phyloP scores from a whole-genome alignment of 2,113 vertebrate genomes.

The Haliaeetus leucogaster region DNA sequence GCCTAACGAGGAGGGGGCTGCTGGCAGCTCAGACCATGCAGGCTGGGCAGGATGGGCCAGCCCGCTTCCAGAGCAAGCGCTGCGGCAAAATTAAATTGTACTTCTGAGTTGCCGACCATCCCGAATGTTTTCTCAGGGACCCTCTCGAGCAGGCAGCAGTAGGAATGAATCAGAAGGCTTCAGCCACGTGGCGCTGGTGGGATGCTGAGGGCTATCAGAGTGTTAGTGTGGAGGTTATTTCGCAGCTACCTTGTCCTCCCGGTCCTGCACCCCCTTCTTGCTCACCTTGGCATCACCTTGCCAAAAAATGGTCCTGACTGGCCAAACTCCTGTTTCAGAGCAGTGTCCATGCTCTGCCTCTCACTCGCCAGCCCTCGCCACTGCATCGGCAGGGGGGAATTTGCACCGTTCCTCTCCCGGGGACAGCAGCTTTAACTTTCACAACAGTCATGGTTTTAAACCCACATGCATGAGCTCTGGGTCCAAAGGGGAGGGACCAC shows the following conservation, averaged over 20 bases:
- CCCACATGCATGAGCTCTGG: background rate
- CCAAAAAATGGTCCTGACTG: background rate
- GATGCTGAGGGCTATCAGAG: background rate
- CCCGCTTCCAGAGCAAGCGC: background rate
- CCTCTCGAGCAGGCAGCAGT: background rate
- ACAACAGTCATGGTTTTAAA: background rate
- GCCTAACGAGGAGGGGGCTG: background rate
- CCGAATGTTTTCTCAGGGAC: background rate
- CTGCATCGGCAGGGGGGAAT: background rate
- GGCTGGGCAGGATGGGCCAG: background rate
- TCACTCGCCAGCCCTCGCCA: background rate
- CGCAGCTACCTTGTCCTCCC: background rate
- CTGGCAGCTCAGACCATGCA: background rate
- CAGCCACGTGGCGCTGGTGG: background rate
- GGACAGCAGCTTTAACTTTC: background rate
- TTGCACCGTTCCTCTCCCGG: rapidly evolving
- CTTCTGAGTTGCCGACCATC: background rate
- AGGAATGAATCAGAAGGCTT: background rate
- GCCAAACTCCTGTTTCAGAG: background rate
- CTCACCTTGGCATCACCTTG: background rate
- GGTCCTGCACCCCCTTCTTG: background rate
- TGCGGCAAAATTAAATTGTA: background rate
- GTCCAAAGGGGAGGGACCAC: background rate
- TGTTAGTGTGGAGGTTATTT: rapidly evolving
- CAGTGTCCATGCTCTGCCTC: background rate